Conservation (phyloP, 2,888 invertebrate species). For the Acrocera orbiculus region DNA sequence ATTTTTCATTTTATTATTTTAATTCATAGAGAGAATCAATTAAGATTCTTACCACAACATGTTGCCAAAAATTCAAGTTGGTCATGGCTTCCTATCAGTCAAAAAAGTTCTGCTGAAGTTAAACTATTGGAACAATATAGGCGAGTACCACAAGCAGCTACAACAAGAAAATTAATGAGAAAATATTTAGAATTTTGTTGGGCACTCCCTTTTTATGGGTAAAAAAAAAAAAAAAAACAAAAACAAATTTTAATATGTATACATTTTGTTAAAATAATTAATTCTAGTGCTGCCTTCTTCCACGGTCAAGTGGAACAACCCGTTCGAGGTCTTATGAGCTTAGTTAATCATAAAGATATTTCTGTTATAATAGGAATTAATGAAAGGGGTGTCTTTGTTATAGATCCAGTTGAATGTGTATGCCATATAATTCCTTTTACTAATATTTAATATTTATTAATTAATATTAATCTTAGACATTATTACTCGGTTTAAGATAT, state of each 20-base stretch:
- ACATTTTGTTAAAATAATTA: not conserved
- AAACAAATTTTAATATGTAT: not conserved
- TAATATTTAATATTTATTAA: not conserved
- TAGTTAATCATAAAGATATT: slow-evolving; percentile 72
- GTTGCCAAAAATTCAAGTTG: slow-evolving; percentile 51
- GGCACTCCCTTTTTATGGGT: slow-evolving; percentile 82
- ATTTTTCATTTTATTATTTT: not conserved
- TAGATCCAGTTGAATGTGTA: slow-evolving; percentile 70
- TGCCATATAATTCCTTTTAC: slow-evolving; percentile 25
- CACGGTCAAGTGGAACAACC: slow-evolving; percentile 91
- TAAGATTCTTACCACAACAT: slow-evolving; percentile 61
- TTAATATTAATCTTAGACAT: slow-evolving; percentile 38
- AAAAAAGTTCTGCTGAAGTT: slow-evolving; percentile 75
- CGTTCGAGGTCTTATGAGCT: slow-evolving; percentile 63
- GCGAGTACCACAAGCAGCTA: slow-evolving; percentile 62
- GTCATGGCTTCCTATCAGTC: slow-evolving; percentile 53
- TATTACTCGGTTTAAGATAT: slow-evolving; percentile 67
- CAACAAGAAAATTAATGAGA: slow-evolving; percentile 64
- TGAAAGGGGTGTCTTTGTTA: slow-evolving; percentile 64
- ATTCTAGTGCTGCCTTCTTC: slow-evolving; percentile 71
- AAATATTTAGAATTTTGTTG: slow-evolving; percentile 85
- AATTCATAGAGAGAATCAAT: slow-evolving; percentile 45
- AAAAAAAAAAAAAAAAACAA: slow-evolving; percentile 10
- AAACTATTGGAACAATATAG: slow-evolving; percentile 73
- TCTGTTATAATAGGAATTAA: slow-evolving; percentile 82